Evolutionary conservation across 2,797 vertebrate genomes (phyloP).

Genomic region (Aeoliscus strigatus): DNA sequence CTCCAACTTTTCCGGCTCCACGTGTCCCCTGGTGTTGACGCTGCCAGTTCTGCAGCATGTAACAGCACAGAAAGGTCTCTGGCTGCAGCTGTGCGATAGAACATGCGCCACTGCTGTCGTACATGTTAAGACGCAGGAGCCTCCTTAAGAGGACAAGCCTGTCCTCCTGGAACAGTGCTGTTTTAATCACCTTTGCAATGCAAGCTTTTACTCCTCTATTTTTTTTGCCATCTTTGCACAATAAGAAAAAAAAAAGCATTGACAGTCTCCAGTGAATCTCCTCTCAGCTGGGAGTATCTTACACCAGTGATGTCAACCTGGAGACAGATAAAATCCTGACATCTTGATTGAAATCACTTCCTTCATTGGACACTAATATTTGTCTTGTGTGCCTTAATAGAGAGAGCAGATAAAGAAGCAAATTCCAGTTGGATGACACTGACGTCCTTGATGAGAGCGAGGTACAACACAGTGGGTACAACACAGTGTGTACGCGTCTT

Average conservation of each 20-base stretch:
- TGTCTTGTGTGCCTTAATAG: slow-evolving; percentile 25
- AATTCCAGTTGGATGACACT: slow-evolving; percentile 29
- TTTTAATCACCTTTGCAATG: slow-evolving; percentile 25
- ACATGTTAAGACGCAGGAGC: slow-evolving; percentile 7
- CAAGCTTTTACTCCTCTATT: slow-evolving; percentile 8
- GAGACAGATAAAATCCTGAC: slow-evolving; percentile 28
- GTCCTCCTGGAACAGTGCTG: slow-evolving; percentile 4
- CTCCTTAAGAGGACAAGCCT: slow-evolving; percentile 17
- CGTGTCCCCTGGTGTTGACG: slow-evolving; percentile 26
- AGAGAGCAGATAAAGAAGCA: slow-evolving; percentile 18
- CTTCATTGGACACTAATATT: slow-evolving; percentile 51
- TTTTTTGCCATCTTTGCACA: too few relatives aligned
- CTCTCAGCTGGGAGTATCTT: slow-evolving; percentile 39
- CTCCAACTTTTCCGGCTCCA: slow-evolving; percentile 10
- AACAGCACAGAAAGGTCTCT: slow-evolving; percentile 24
- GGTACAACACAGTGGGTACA: too few relatives aligned
- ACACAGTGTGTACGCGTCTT: too few relatives aligned
- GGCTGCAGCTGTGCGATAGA: slow-evolving; percentile 40
- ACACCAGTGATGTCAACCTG: slow-evolving; percentile 31
- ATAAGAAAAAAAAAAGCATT: neutral
- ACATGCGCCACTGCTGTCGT: slow-evolving; percentile 9
- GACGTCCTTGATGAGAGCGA: slow-evolving; percentile 36
- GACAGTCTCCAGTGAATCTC: slow-evolving; percentile 27
- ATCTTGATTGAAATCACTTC: slow-evolving; percentile 31
- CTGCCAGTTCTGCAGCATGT: slow-evolving; percentile 28